A percentile compares a stretch with the other conserved stretches of the same genome.
These are phyloP conservation scores for Mola mola DNA, from an alignment of 2,113 vertebrate genomes.

Conservation along the genomic window DNA sequence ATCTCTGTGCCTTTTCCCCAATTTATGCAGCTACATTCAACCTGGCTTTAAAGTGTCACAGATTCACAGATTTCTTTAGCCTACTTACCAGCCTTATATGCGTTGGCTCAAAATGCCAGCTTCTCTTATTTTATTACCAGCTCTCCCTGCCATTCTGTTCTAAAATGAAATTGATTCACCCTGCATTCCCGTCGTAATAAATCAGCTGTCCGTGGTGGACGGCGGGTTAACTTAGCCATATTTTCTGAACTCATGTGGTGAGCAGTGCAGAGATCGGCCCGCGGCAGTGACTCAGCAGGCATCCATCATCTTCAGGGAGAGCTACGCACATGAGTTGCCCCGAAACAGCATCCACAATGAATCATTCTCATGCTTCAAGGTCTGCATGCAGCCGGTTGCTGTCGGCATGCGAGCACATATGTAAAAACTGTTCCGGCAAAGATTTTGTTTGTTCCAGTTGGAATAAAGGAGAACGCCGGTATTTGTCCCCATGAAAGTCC, in stretches of 20 bases:
- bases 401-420: constrained; percentile 5
- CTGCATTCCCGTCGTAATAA: constrained; percentile 66
- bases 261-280: constrained; percentile 41
- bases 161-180: constrained; percentile 55
- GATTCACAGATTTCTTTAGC: constrained; percentile 1
- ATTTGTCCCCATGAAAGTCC: no score
- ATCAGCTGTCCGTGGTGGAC: constrained; percentile 47
- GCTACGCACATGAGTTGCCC: constrained; percentile 37
- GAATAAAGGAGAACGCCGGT: background rate
- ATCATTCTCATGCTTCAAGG: constrained; percentile 10
- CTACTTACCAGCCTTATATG: constrained; percentile 5
- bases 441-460: background rate
- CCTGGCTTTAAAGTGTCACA: background rate
- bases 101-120: constrained; percentile 2
- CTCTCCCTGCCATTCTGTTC: constrained; percentile 16
- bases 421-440: background rate
- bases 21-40: constrained; percentile 9
- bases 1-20: background rate
- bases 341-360: constrained; percentile 20
- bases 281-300: constrained; percentile 57
- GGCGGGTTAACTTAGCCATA: constrained; percentile 62
- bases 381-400: background rate
- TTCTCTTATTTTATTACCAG: no score
- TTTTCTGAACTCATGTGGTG: constrained; percentile 61
- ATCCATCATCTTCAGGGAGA: constrained; percentile 64